Evolutionary conservation across 2,797 vertebrate genomes (phyloP), one percentile per base, ranked within the genome.

Genomic region (Telmatherina bonti): DNA sequence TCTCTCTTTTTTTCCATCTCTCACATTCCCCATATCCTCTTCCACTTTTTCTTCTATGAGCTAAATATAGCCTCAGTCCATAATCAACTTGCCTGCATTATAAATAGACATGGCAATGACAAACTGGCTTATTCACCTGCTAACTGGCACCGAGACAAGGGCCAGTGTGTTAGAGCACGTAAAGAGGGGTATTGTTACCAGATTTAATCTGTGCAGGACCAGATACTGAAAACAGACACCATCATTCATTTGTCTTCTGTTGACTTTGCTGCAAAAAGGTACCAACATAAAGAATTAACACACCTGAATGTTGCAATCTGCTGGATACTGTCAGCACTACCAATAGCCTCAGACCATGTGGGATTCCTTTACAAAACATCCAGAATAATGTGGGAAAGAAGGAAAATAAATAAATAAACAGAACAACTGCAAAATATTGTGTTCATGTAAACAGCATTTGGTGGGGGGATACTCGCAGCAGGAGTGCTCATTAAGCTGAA

Each of bases 401-500:
- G 63, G n/a, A 31, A 59, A n/a, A 61, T 16, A 66, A 47, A 51
- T 49, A 54, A 26, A 51, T 58, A 41, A 52, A 66, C 18, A 62
- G 52, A 54, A 51, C 24, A 74, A 58, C 3, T 78, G 67, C 3
- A 29, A 62, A 77, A 38, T 31, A 29, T 27, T 22, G 27, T 81
- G 82, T 81, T 82, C 69, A 85, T 82, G 59, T 78, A 85, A 88
- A 79, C 59, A 78, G 71, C 41, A 60, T 81, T 85, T 77, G 60
- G 58, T 58, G 71, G 54, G 68, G n/a, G 81, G 76, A 82, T 76
- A 55, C 38, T 78, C 70, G 72, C 84, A 80, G 79, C 79, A 79
- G 84, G 82, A 61, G 58, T n/a, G 71, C 79, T 86, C 76, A 85
- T 90, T 85, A 74, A 80, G 67, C 74, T 49, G 81, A 81, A 72